Conservation (phyloP, 1,140 invertebrate genomes). For the Pachyrhynchus sulphureomaculatus region DNA sequence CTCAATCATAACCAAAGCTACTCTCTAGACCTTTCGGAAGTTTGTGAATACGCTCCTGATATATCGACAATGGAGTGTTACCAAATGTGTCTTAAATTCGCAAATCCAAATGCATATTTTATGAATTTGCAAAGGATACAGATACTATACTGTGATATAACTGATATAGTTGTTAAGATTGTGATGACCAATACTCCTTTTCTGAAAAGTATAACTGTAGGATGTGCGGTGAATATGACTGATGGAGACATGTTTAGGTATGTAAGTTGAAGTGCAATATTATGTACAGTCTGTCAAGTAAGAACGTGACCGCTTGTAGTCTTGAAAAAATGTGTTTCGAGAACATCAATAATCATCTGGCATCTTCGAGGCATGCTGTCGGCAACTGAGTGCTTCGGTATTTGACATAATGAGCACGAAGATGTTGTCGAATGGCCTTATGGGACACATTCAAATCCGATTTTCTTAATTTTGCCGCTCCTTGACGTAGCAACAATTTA, state of each 20-base stretch:
- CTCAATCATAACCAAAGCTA: constrained; percentile 58
- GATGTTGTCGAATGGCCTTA: no score
- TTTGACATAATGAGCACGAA: no score
- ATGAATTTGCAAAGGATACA: constrained; percentile 62
- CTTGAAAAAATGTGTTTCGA: no score
- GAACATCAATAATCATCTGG: no score
- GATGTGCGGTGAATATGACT: constrained; percentile 59
- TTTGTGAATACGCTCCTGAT: constrained; percentile 50
- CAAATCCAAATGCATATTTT: constrained; percentile 59
- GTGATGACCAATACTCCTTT: constrained; percentile 60
- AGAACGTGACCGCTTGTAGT: no score
- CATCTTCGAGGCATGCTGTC: no score
- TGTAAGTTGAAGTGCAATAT: neutral
- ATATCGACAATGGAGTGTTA: constrained; percentile 62
- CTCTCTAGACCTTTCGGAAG: constrained; percentile 60
- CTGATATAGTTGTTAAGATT: constrained; percentile 57
- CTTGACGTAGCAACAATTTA: neutral
- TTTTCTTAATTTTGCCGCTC: no score
- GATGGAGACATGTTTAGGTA: constrained; percentile 61
- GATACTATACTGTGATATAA: constrained; percentile 62
- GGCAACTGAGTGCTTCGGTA: neutral
- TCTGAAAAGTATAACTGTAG: constrained; percentile 62
- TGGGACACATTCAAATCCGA: no score
- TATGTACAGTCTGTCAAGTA: no score
- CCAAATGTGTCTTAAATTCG: constrained; percentile 60